A percentile compares a stretch with the other conserved stretches of the same genome.
phyloP scores from a whole-genome alignment of 1,140 invertebrate genomes.

The Manduca sexta region DNA sequence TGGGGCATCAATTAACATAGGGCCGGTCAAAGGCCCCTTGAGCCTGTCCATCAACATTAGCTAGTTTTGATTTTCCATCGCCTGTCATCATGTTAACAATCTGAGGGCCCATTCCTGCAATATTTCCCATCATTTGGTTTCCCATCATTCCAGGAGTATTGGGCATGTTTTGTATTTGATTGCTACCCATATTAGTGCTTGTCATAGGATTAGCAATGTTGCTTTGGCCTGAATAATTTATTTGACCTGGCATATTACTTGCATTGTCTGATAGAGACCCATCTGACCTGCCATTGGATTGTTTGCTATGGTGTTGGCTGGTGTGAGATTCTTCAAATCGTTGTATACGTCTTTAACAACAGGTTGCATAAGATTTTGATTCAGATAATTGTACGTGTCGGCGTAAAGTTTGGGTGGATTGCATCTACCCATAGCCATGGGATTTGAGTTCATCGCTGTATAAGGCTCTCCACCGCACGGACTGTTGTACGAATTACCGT shows the following conservation, averaged over 20 bases:
- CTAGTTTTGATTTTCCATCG: constrained; percentile 5
- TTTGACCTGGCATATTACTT: too few relatives aligned
- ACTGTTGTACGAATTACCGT: constrained; percentile 14
- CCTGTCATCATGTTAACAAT: constrained; percentile 43
- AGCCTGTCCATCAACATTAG: neutral
- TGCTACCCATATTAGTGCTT: too few relatives aligned
- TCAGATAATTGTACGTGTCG: constrained; percentile 55
- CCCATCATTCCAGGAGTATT: neutral
- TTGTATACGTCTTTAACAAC: constrained; percentile 55
- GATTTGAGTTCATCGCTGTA: neutral
- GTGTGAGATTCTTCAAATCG: constrained; percentile 48
- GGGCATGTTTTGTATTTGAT: too few relatives aligned
- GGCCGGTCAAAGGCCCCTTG: constrained; percentile 5
- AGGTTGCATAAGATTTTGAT: constrained; percentile 53
- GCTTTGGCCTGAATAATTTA: too few relatives aligned
- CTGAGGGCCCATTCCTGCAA: constrained; percentile 40
- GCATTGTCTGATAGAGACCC: constrained; percentile 14
- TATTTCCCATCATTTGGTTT: too few relatives aligned
- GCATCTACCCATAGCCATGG: constrained; percentile 38
- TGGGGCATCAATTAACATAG: constrained; percentile 24
- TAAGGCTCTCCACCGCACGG: constrained; percentile 25
- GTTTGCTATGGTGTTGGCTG: constrained; percentile 48
- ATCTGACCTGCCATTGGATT: constrained; percentile 36
- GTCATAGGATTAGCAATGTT: too few relatives aligned
- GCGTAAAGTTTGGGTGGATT: constrained; percentile 48